Percentiles rank a stretch among this genome's conserved stretches.
These are phyloP conservation scores for Trematomus loennbergii DNA, from an alignment of 2,113 vertebrate species.

Conservation along the genomic window DNA sequence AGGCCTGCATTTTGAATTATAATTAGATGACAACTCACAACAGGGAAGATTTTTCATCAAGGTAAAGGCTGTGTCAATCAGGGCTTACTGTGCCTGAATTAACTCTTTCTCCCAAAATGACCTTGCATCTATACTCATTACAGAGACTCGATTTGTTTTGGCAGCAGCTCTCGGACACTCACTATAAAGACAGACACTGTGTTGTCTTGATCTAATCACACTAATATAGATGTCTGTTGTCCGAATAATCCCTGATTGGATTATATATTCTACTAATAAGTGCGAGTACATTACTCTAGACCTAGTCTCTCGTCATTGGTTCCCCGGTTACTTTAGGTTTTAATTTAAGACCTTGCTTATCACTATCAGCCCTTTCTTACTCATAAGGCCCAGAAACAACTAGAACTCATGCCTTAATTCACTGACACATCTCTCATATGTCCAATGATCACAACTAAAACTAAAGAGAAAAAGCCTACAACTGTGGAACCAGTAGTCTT, in stretches of 20 bases:
- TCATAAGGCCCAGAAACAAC: too few species aligned
- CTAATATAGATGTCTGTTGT: not conserved
- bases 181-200: not conserved
- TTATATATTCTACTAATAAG: not conserved
- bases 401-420: too few species aligned
- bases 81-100: not conserved
- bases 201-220: not conserved
- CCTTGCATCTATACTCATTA: constrained; percentile 16
- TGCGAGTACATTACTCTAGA: too few species aligned
- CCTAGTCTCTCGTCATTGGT: too few species aligned
- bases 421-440: too few species aligned
- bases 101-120: constrained; percentile 10
- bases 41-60: not conserved
- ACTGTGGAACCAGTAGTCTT: too few species aligned
- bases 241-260: constrained; percentile 8
- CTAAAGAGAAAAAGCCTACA: too few species aligned
- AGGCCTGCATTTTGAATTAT: not conserved
- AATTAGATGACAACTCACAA: not conserved
- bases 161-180: constrained; percentile 16
- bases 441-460: too few species aligned
- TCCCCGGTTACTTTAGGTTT: too few species aligned
- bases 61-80: not conserved
- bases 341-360: too few species aligned
- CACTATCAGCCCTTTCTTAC: too few species aligned
- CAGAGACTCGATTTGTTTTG: constrained; percentile 5